Evolutionary conservation across 2,797 vertebrate genomes (phyloP).

Genomic region (Danio choprae): DNA sequence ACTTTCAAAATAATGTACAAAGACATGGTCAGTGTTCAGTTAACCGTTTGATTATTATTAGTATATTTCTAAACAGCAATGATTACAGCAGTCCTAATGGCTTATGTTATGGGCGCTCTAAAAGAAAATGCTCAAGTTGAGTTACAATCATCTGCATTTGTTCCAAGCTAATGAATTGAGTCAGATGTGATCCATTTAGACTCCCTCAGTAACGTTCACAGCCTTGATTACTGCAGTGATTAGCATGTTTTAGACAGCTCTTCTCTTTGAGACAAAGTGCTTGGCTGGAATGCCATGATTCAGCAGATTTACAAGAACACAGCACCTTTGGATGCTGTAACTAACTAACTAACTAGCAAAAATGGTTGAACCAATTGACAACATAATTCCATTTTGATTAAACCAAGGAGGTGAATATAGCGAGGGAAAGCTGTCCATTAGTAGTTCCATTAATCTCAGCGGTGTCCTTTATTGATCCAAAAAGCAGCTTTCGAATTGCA

Average conservation of each 20-base stretch:
- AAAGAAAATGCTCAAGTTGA: slow-evolving; percentile 24
- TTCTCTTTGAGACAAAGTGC: neutral
- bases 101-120: neutral
- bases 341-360: neutral
- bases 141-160: slow-evolving; percentile 28
- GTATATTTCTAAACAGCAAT: slow-evolving; percentile 23
- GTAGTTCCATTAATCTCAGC: neutral
- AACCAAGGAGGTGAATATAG: neutral
- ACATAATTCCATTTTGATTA: neutral
- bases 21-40: slow-evolving; percentile 19
- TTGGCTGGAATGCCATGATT: slow-evolving; percentile 7
- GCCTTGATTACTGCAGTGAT: slow-evolving; percentile 44
- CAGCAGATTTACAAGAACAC: neutral
- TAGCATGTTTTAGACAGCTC: slow-evolving; percentile 24
- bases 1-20: neutral
- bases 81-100: slow-evolving; percentile 26
- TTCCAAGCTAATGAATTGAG: slow-evolving; percentile 41
- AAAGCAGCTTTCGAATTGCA: neutral
- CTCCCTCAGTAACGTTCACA: neutral
- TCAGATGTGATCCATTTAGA: slow-evolving; percentile 38
- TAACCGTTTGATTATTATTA: slow-evolving; percentile 12
- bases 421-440: neutral
- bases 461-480: neutral
- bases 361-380: neutral
- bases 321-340: neutral